phyloP scores from a whole-genome alignment of 2,113 vertebrate genomes.

The Oncorhynchus masou region DNA sequence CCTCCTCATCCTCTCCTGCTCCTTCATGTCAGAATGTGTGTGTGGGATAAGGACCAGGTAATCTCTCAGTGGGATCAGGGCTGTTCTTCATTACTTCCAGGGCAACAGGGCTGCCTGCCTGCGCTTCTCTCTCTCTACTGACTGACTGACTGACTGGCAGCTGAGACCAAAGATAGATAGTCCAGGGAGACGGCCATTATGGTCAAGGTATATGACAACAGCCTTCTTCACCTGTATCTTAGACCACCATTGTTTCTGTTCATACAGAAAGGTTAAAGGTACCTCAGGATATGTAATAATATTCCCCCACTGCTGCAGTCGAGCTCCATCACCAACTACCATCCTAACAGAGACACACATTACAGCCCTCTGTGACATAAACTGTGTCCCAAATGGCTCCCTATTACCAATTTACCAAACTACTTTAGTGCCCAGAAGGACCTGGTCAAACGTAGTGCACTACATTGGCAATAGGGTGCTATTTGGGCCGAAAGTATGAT shows the following conservation, averaged over 20 bases:
- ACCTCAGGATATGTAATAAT: slow-evolving; percentile 65
- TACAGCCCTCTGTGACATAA: slow-evolving; percentile 53
- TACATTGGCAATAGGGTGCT: no score
- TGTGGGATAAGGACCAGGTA: slow-evolving; percentile 48
- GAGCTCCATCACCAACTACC: slow-evolving; percentile 20
- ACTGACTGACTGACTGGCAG: not conserved
- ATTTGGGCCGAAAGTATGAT: slow-evolving; percentile 56
- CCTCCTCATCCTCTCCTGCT: not conserved
- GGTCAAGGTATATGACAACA: slow-evolving; percentile 33
- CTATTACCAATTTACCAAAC: not conserved
- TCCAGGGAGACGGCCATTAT: slow-evolving; percentile 34
- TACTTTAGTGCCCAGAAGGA: no score
- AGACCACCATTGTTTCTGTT: slow-evolving; percentile 34
- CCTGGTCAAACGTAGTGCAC: no score
- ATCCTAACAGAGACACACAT: slow-evolving; percentile 65
- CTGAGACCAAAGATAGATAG: slow-evolving; percentile 59
- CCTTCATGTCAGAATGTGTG: slow-evolving; percentile 60
- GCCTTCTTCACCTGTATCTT: not conserved
- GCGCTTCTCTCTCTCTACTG: slow-evolving; percentile 30
- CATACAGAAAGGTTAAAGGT: slow-evolving; percentile 58
- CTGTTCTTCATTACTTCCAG: not conserved
- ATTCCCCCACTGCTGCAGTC: slow-evolving; percentile 64
- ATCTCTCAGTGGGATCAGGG: not conserved
- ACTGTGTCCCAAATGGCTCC: not conserved
- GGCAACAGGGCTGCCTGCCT: slow-evolving; percentile 26